phyloP scores from a whole-genome alignment of 2,888 invertebrate genomes.

The Zele albiditarsus region DNA sequence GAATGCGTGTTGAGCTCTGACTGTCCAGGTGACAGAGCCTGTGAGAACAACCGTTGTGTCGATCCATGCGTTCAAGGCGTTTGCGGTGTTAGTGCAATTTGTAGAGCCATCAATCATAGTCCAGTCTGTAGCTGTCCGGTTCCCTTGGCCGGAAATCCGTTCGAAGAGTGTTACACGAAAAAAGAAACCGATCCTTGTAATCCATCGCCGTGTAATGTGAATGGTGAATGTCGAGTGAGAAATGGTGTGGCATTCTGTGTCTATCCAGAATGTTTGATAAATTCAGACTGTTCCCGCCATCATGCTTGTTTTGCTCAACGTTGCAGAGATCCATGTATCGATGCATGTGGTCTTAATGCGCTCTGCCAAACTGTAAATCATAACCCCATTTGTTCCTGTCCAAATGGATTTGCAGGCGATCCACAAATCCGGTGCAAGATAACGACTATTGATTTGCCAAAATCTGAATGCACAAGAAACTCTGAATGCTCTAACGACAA shows the following conservation, averaged over 20 bases:
- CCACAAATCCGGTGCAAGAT: constrained; percentile 83
- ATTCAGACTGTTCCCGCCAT: constrained; percentile 89
- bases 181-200: constrained; percentile 82
- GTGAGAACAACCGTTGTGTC: constrained; percentile 85
- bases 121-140: constrained; percentile 85
- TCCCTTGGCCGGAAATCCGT: constrained; percentile 74
- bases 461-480: constrained; percentile 85
- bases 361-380: constrained; percentile 87
- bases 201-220: constrained; percentile 88
- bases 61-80: constrained; percentile 87
- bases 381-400: constrained; percentile 88
- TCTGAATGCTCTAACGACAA: constrained; percentile 87
- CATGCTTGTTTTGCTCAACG: constrained; percentile 87
- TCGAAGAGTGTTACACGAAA: constrained; percentile 71
- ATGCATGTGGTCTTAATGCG: constrained; percentile 88
- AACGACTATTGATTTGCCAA: constrained; percentile 71
- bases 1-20: constrained; percentile 78
- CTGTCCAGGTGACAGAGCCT: constrained; percentile 86
- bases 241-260: constrained; percentile 83
- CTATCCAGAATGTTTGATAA: constrained; percentile 91
- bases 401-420: constrained; percentile 84
- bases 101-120: constrained; percentile 83
- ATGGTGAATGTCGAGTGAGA: constrained; percentile 85
- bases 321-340: constrained; percentile 88
- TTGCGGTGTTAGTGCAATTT: constrained; percentile 85